Evolutionary conservation across 1,140 invertebrate species (phyloP).

Genomic region (Aethina tumida): DNA sequence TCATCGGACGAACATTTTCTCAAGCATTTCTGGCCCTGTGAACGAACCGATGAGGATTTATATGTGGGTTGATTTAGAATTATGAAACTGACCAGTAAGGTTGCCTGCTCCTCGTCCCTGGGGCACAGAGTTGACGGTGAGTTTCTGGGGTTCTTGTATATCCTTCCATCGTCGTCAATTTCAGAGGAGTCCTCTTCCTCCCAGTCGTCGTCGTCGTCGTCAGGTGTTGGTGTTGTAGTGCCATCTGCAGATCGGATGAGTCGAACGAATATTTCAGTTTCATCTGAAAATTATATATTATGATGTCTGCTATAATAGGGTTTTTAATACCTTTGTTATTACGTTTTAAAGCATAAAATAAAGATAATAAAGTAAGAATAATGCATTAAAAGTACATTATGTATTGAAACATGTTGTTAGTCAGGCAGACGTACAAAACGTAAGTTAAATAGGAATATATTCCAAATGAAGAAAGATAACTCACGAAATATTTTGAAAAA

Average conservation of each 20-base stretch:
- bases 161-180: constrained; percentile 58
- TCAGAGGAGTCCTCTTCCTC: constrained; percentile 45
- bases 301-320: too few relatives aligned
- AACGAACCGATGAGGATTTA: constrained; percentile 1
- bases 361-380: too few relatives aligned
- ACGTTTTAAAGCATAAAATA: too few relatives aligned
- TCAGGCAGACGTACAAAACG: too few relatives aligned
- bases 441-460: too few relatives aligned
- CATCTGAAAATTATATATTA: too few relatives aligned
- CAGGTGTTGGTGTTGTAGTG: constrained; percentile 43
- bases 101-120: constrained; percentile 65
- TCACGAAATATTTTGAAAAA: too few relatives aligned
- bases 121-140: constrained; percentile 75
- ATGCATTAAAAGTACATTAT: too few relatives aligned
- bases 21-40: constrained; percentile 73
- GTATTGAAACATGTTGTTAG: too few relatives aligned
- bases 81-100: constrained; percentile 38
- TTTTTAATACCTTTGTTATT: too few relatives aligned
- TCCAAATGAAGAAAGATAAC: too few relatives aligned
- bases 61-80: not conserved
- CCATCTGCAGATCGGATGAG: constrained; percentile 8
- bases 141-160: constrained; percentile 84
- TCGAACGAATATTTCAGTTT: too few relatives aligned
- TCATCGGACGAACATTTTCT: constrained; percentile 88
- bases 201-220: constrained; percentile 55